Base-by-base conservation (phyloP, 92 coral and sea anemone species). In the Zoanthus sansibaricus region DNA sequence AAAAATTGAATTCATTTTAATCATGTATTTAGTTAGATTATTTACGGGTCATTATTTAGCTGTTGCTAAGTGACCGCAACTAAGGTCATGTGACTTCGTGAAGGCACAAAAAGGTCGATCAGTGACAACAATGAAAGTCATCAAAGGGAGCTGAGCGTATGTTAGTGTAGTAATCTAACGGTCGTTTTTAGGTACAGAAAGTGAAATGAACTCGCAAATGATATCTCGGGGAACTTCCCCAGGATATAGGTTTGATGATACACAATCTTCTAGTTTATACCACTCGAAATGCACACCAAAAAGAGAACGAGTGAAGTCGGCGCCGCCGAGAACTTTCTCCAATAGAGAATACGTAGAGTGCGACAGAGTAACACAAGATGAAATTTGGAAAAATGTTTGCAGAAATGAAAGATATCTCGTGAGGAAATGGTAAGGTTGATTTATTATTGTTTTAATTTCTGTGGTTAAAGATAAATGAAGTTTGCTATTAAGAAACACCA, bases 381-480 rank as follows among this genome's bases (percentile, higher is more conserved):
- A 96, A 91, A 93, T 93, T 56, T 96, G 98, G 98, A 94, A 93
- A 86, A 88, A 84, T 93, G 92, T 93, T 45, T 96, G 98, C 83
- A 86, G 86, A 71, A 96, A 94, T 66, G 98, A 96, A 71, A 87
- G 88, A 62, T 87, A 75, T 77, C 96, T 93, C 86, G 86, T 87
- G 62, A 83, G 78, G 32, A 94, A 94, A 90, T 96, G 98, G 98
- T 96, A 89, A 83, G 95, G n/a, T 25, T 74, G 16, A 18, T 75
- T 20, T 37, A 9, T 7, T 20, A n/a, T 76, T n/a, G 15, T 20
- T 47, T 17, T 80, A 10, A n/a, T 76, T 18, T 47, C 1, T 30
- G n/a, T n/a, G 16, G 20, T 25, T 20, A 13, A 47, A 76, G 9
- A 33, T 37, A 37, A 37, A 32, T 52, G 42, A 52, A 52, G 20